Evolutionary conservation across 2,888 invertebrate species (phyloP).

Genomic region (Galerucella nymphaeae): DNA sequence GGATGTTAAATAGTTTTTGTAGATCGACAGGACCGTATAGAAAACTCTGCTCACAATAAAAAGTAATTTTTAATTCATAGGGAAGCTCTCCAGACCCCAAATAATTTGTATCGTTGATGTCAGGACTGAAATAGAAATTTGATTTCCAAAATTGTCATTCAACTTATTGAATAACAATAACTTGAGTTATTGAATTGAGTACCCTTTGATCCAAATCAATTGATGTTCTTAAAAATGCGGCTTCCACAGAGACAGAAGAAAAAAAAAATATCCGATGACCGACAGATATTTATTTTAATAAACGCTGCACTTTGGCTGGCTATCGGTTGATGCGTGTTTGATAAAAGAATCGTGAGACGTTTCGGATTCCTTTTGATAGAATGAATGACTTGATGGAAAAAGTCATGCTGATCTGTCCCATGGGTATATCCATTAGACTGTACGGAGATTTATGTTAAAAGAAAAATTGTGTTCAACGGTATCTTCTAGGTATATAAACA

Average conservation of each 20-base stretch:
- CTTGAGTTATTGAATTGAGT: background rate
- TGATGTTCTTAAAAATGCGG: background rate
- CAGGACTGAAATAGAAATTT: too few relatives aligned
- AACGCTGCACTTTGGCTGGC: constrained; percentile 25
- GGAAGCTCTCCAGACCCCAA: too few relatives aligned
- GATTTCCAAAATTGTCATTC: too few relatives aligned
- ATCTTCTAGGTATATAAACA: background rate
- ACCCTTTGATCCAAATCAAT: background rate
- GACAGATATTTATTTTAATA: constrained; percentile 34
- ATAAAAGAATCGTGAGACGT: constrained; percentile 34
- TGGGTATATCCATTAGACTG: constrained; percentile 1
- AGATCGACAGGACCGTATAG: constrained; percentile 12
- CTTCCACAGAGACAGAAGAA: constrained; percentile 9
- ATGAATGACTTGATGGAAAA: constrained; percentile 22
- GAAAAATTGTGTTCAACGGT: constrained; percentile 10
- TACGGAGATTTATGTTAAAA: constrained; percentile 2
- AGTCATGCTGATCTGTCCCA: constrained; percentile 19
- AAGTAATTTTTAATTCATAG: too few relatives aligned
- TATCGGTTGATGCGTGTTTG: constrained; percentile 28
- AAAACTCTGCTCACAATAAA: background rate
- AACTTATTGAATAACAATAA: background rate
- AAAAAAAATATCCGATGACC: constrained; percentile 29
- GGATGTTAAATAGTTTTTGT: constrained; percentile 35
- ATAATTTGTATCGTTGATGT: too few relatives aligned
- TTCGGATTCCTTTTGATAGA: constrained; percentile 26